Conservation (phyloP, 2,888 invertebrate genomes). For the Trachelus iudaicus region DNA sequence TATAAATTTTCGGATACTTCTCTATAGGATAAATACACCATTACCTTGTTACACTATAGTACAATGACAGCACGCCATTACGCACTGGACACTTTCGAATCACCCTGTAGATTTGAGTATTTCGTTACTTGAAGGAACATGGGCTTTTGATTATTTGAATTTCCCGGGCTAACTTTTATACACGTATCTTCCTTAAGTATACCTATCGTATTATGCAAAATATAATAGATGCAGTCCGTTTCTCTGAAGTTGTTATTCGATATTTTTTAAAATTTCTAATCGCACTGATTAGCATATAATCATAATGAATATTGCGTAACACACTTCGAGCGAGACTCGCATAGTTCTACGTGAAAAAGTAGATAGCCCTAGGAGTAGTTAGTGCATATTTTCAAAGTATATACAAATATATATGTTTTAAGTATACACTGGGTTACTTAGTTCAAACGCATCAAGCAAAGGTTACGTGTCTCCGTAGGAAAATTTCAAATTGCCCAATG, state of each 20-base stretch:
- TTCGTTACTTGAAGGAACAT: neutral
- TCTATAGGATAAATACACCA: neutral
- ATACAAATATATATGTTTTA: neutral
- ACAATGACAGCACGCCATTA: neutral
- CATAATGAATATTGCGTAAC: neutral
- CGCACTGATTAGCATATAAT: neutral
- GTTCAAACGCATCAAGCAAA: too few relatives aligned
- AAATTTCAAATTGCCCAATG: too few relatives aligned
- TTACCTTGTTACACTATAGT: neutral
- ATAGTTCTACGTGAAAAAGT: neutral
- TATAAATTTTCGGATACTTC: too few relatives aligned
- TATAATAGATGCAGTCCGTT: neutral
- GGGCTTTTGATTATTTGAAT: neutral
- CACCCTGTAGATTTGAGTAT: neutral
- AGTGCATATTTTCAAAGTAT: slow-evolving; percentile 4
- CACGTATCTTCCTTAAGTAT: neutral
- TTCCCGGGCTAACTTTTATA: neutral
- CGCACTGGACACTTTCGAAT: neutral
- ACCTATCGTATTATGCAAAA: neutral
- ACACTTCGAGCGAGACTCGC: neutral
- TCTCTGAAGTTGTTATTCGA: neutral
- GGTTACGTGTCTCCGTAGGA: too few relatives aligned
- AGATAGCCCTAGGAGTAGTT: slow-evolving; percentile 8
- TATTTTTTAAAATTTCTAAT: neutral
- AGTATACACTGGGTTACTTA: neutral